Conservation (phyloP, 2,113 vertebrate genomes). For the Andinoacara biseriatus region DNA sequence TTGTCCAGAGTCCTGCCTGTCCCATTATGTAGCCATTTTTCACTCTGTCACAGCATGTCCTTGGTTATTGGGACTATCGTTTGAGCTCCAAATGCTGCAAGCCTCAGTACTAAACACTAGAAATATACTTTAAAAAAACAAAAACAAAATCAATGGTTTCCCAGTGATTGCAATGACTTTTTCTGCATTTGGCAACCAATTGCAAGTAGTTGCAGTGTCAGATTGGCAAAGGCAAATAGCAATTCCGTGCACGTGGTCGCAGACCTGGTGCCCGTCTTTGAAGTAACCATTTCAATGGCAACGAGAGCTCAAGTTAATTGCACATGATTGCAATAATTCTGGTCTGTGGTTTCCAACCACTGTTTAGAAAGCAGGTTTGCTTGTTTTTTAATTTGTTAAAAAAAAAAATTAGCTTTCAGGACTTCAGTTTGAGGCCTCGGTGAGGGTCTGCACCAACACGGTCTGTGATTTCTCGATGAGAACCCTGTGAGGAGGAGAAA, state of each 20-base stretch:
- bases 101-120: background rate
- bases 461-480: slow-evolving; percentile 25
- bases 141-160: no score
- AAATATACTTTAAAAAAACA: background rate
- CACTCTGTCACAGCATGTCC: slow-evolving; percentile 51
- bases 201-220: background rate
- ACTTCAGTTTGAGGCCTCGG: background rate
- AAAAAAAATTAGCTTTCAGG: no score
- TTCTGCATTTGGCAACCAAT: no score
- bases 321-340: background rate
- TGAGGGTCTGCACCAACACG: background rate
- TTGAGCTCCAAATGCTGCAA: slow-evolving; percentile 25
- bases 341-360: background rate
- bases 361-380: background rate
- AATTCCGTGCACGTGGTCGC: no score
- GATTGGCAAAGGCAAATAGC: background rate
- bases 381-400: background rate
- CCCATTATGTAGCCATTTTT: slow-evolving; percentile 63
- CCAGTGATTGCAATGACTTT: no score
- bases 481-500: background rate
- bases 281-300: background rate
- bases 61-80: slow-evolving; percentile 39
- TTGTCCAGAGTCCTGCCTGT: slow-evolving; percentile 53
- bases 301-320: background rate
- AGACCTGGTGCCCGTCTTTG: background rate